A percentile compares a stretch with the other conserved stretches of the same genome.
Evolutionary conservation across 2,888 invertebrate species (phyloP).

Genomic region (Eupithecia pulchellata): DNA sequence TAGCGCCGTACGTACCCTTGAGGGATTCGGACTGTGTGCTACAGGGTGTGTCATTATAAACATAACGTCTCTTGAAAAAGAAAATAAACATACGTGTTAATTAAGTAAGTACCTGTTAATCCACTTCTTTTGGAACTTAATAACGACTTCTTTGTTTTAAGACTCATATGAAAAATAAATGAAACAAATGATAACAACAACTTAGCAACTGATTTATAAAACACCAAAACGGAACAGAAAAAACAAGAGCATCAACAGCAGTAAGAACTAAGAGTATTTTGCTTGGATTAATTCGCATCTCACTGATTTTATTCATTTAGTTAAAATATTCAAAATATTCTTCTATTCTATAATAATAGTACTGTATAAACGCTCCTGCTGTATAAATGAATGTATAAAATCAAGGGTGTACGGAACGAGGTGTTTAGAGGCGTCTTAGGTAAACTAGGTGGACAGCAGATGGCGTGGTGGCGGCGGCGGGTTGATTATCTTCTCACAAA

Average conservation of each 20-base stretch:
- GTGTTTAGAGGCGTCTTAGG: constrained; percentile 48
- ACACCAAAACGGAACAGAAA: not conserved
- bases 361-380: not conserved
- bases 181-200: not conserved
- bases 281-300: not conserved
- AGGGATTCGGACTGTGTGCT: constrained; percentile 41
- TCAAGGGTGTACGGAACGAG: constrained; percentile 42
- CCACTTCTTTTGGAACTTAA: not conserved
- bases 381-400: constrained; percentile 31
- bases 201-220: not conserved
- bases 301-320: not conserved
- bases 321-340: not conserved
- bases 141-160: not conserved
- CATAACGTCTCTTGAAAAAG: not conserved
- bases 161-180: not conserved
- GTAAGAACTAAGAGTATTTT: not conserved
- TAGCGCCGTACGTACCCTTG: constrained; percentile 45
- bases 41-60: constrained; percentile 29
- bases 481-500: constrained; percentile 28
- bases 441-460: constrained; percentile 40
- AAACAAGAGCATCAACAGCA: not conserved
- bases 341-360: not conserved
- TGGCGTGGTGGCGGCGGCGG: constrained; percentile 15
- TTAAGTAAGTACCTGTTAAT: not conserved
- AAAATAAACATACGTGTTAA: not conserved